Base-by-base conservation (phyloP, 2,113 vertebrate species). In the Pluvialis apricaria region DNA sequence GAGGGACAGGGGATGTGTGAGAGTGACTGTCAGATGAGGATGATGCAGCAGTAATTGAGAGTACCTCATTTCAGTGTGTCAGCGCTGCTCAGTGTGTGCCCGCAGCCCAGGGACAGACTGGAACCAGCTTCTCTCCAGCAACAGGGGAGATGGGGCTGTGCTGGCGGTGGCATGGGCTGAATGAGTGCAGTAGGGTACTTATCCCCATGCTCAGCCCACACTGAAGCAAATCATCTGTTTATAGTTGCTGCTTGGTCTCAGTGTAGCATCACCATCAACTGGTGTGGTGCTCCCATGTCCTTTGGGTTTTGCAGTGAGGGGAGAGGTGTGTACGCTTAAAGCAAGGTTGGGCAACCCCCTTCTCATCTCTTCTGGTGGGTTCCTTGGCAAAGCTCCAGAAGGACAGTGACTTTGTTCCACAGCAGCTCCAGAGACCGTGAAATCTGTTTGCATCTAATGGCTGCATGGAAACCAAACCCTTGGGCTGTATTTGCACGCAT, bases 161-260 rank as follows among this genome's bases (percentile, higher is more conserved):
- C 38, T 21, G 55, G 73, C 0, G 6, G 28, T 25, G 31, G 18
- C 0, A 2, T 2, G 36, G 47, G n/a, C 26, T 80, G 32, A 15
- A 20, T 15, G 76, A 38, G 19, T 22, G n/a, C 52, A 38, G 24
- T 10, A 26, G 66, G 13, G 10, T 49, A 31, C 40, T 60, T 16
- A 45, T 28, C 45, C 70, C 40, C 1, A 1, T 31, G 61, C 36
- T 52, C 54, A 76, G 57, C 32, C 52, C 38, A 20, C 5, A 2
- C 1, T n/a, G 69, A 66, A 71, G 25, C 8, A 54, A 61, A 47
- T 6, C 4, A 24, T 31, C 25, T 2, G 3, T 70, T 57, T 64
- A 19, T 4, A 36, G 68, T 9, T 42, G 12, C 31, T 80, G 54
- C 45, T 44, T 54, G 22, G 36, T 44, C 54, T 21, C 26, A 21